Base-by-base conservation (phyloP, 1,140 invertebrate species). In the Araneus ventricosus region DNA sequence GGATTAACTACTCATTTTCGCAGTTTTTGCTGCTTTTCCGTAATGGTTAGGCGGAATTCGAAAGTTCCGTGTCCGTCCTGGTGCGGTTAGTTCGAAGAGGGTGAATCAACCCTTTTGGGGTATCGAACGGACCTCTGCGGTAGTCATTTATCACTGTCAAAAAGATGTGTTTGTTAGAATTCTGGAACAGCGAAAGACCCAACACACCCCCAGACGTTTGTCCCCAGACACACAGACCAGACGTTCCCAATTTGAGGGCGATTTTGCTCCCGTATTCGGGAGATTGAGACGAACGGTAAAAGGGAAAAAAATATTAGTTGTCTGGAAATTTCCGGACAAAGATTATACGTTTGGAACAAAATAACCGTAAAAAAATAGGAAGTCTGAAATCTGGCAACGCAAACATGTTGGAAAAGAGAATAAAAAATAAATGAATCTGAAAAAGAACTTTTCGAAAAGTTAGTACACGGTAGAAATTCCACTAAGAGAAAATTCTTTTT, bases 101-200 rank as follows among this genome's bases (percentile, higher is more conserved):
- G 84, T 57, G 45, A 52, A 41, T n/a, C 86, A 67, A 88, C 86
- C 37, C 39, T 41, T 27, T 45, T 63, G 52, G 14, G 34, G 34
- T 90, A 91, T 91, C 89, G 89, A 91, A 41, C 89, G 89, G 79
- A 45, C 88, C 30, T 75, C 20, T 90, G 88, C 89, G 59, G 79
- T 34, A 84, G 52, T 91, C 89, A 91, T 91, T 91, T 91, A 84
- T 91, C 89, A 91, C 30, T 91, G 89, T 91, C 89, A 91, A 22
- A 84, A 91, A 59, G 89, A 91, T 82, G 89, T 91, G 89, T 91
- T 91, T 91, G 75, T 84, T 41, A 59, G 88, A 57, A 39, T 57
- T 57, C 45, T 8, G 52, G 79, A 84, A 30, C 34, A 41, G 37
- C 22, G 63, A 89, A 89, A 34, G 41, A 61, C 30, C 79, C 79